Evolutionary conservation across 2,113 vertebrate genomes (phyloP).

Genomic region (Mesocricetus auratus): DNA sequence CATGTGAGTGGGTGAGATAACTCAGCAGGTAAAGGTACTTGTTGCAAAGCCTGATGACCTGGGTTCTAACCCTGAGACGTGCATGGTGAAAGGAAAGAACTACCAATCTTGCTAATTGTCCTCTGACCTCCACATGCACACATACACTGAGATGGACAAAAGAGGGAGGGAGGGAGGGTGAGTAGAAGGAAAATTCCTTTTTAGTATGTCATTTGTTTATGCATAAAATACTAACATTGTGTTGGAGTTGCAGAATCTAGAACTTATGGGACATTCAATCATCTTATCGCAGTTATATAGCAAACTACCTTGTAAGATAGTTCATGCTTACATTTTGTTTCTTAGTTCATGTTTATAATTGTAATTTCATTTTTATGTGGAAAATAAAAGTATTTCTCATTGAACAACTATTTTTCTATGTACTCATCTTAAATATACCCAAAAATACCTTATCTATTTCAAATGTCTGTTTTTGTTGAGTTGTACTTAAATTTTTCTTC

Average conservation of each 20-base stretch:
- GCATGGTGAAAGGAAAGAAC: background rate
- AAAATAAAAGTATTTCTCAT: slow-evolving; percentile 71
- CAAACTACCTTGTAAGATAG: slow-evolving; percentile 53
- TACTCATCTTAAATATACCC: slow-evolving; percentile 9
- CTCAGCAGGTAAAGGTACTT: background rate
- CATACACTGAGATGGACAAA: background rate
- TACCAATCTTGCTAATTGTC: background rate
- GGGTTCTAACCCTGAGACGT: background rate
- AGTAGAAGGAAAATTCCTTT: background rate
- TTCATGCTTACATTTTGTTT: slow-evolving; percentile 64
- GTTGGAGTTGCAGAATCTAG: slow-evolving; percentile 50
- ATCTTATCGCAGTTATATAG: background rate
- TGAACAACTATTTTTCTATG: slow-evolving; percentile 53
- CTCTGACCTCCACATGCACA: background rate
- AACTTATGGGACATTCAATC: slow-evolving; percentile 8
- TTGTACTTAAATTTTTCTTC: slow-evolving; percentile 6
- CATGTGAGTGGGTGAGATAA: background rate
- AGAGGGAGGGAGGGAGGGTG: background rate
- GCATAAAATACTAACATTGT: slow-evolving; percentile 31
- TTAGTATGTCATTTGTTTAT: slow-evolving; percentile 1
- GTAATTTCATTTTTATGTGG: slow-evolving; percentile 34
- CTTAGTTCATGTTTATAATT: slow-evolving; percentile 56
- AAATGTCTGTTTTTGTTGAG: slow-evolving; percentile 44
- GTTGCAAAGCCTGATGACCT: background rate
- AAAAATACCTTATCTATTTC: slow-evolving; percentile 58